These are phyloP conservation scores for Gisinianus flammeolus DNA, from an alignment of 2,888 invertebrate genomes.

Conservation along the genomic window DNA sequence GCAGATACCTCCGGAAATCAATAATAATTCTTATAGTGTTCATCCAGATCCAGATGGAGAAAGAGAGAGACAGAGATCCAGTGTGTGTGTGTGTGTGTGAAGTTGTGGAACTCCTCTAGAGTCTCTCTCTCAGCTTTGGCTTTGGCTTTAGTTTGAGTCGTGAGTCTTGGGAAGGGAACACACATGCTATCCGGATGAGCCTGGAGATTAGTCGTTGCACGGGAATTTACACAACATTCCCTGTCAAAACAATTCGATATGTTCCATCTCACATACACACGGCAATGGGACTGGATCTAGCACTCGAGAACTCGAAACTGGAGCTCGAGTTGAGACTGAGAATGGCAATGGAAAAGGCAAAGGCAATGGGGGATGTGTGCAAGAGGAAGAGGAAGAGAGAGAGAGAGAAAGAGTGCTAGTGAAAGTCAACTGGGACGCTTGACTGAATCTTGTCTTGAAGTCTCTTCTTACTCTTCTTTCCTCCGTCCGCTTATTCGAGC, in stretches of 20 bases:
- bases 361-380: not conserved
- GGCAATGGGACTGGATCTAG: no score
- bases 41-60: not conserved
- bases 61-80: not conserved
- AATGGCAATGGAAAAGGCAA: not conserved
- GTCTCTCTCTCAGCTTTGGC: not conserved
- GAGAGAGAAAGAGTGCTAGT: no score
- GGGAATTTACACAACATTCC: constrained; percentile 27
- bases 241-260: constrained; percentile 31
- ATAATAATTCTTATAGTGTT: constrained; percentile 30
- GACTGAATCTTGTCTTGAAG: not conserved
- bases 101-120: no score
- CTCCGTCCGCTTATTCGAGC: not conserved
- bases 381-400: not conserved
- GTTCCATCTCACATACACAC: constrained; percentile 3
- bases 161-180: not conserved
- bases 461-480: not conserved
- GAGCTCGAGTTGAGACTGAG: not conserved
- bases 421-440: constrained; percentile 25
- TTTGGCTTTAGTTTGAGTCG: not conserved
- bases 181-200: constrained; percentile 14
- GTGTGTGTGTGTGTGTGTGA: no score
- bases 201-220: constrained; percentile 21
- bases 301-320: not conserved
- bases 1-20: constrained; percentile 33